These are phyloP conservation scores for Hestina assimilis DNA, from an alignment of 1,140 invertebrate species.

Conservation along the genomic window DNA sequence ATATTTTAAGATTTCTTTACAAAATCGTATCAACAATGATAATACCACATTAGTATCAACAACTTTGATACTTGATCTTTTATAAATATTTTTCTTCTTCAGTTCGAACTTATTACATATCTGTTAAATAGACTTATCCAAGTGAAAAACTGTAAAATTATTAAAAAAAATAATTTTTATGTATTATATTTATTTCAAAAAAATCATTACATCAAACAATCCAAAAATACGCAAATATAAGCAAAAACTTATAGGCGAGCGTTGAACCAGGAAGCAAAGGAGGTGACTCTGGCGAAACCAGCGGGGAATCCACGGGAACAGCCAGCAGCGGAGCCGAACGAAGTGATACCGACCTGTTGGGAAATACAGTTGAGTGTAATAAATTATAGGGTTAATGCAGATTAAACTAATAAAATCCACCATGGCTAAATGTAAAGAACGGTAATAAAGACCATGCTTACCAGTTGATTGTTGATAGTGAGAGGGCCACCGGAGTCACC, in stretches of 20 bases:
- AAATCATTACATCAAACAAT: background rate
- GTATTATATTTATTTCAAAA: background rate
- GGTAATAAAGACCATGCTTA: too few species aligned
- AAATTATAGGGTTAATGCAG: background rate
- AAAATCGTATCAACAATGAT: too few species aligned
- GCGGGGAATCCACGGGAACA: constrained; percentile 22
- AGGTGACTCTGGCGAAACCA: constrained; percentile 25
- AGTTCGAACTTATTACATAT: too few species aligned
- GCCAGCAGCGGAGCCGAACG: constrained; percentile 16
- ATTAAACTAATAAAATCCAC: too few species aligned
- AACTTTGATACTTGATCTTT: too few species aligned
- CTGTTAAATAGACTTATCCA: too few species aligned
- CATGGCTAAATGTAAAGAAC: too few species aligned
- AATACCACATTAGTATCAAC: too few species aligned
- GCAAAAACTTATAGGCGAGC: background rate
- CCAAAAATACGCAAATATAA: background rate
- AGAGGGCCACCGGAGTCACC: constrained; percentile 20
- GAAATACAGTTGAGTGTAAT: background rate
- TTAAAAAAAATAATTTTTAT: too few species aligned
- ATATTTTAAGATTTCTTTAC: too few species aligned
- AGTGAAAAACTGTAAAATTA: too few species aligned
- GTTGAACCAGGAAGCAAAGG: constrained; percentile 19
- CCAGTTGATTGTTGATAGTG: constrained; percentile 20
- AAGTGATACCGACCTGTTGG: constrained; percentile 26
- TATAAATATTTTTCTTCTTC: too few species aligned